Evolutionary conservation across 2,113 vertebrate genomes (phyloP).

Genomic region (Physeter macrocephalus): DNA sequence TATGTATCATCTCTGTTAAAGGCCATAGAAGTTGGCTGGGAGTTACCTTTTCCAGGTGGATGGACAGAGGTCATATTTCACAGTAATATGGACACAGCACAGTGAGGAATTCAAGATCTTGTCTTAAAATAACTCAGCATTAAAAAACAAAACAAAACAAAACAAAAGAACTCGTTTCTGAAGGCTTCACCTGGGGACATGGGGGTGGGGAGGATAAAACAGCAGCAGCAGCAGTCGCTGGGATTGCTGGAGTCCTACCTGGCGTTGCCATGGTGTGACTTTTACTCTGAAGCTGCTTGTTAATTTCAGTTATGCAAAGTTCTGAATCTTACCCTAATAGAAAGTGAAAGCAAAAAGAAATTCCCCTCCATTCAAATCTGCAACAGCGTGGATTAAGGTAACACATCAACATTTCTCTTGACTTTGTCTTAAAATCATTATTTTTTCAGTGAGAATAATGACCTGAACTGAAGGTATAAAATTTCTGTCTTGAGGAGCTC

Average conservation of each 20-base stretch:
- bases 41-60: neutral
- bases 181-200: neutral
- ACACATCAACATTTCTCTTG: neutral
- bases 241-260: too few relatives aligned
- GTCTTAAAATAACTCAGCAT: neutral
- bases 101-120: neutral
- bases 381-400: neutral
- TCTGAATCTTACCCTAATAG: neutral
- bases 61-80: neutral
- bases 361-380: neutral
- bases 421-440: constrained; percentile 1
- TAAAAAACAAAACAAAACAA: neutral
- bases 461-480: neutral
- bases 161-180: neutral
- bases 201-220: too few relatives aligned
- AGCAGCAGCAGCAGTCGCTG: neutral
- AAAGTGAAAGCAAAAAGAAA: constrained; percentile 53
- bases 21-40: neutral
- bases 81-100: neutral
- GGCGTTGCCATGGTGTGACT: neutral
- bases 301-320: neutral
- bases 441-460: neutral
- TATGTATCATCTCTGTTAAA: neutral
- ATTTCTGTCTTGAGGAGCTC: neutral
- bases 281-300: neutral